These are phyloP conservation scores for Nematostella vectensis DNA, from an alignment of 92 coral and sea anemone species.

Conservation along the genomic window DNA sequence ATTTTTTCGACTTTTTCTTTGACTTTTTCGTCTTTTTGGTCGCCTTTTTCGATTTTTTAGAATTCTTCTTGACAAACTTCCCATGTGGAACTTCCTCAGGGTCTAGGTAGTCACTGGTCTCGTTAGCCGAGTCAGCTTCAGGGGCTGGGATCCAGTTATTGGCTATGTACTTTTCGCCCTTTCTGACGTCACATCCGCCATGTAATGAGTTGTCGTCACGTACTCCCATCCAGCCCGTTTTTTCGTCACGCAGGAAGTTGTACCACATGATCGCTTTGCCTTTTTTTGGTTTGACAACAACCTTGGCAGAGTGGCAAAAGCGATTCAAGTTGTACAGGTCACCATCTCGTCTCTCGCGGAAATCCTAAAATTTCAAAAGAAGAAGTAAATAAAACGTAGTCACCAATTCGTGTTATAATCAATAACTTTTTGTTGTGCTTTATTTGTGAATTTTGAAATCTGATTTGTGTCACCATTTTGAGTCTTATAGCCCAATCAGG, in stretches of 20 bases:
- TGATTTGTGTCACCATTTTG: no score
- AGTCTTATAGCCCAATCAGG: no score
- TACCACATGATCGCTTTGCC: constrained; percentile 99
- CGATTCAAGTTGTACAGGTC: constrained; percentile 78
- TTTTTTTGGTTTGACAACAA: constrained; percentile 82
- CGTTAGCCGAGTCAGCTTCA: constrained; percentile 62
- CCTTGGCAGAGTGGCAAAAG: constrained; percentile 72
- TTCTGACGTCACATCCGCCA: constrained; percentile 88
- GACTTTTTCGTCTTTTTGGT: not conserved
- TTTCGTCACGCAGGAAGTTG: constrained; percentile 69
- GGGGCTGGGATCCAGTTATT: constrained; percentile 98
- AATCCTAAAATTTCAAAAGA: constrained; percentile 37
- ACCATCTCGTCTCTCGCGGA: constrained; percentile 76
- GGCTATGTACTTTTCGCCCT: constrained; percentile 87
- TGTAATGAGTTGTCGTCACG: constrained; percentile 86
- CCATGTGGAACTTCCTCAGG: constrained; percentile 20
- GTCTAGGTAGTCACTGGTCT: constrained; percentile 47
- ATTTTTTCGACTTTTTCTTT: no score
- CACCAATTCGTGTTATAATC: not conserved
- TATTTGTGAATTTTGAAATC: no score
- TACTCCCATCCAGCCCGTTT: constrained; percentile 85
- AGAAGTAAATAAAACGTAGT: no score
- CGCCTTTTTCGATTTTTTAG: no score
- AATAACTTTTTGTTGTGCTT: no score
- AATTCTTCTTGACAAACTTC: not conserved